Conservation (phyloP, 2,113 vertebrate species). For the Atractosteus spatula region DNA sequence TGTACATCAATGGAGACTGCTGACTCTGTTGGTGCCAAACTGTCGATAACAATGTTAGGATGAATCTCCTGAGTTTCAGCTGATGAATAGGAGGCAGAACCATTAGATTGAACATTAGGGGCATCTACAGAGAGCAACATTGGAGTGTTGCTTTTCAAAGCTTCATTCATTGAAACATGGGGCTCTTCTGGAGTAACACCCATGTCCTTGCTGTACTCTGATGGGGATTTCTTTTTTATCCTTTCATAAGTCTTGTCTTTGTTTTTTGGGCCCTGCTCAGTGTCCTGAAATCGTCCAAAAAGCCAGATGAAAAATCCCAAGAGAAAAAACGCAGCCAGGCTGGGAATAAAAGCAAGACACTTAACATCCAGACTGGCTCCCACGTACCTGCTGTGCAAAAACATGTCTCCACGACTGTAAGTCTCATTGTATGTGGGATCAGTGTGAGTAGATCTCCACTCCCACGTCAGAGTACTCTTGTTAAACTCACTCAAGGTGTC, state of each 20-base stretch:
- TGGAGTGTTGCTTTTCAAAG: constrained; percentile 68
- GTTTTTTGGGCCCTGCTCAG: constrained; percentile 85
- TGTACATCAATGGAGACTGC: constrained; percentile 47
- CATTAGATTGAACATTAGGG: constrained; percentile 44
- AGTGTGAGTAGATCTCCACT: constrained; percentile 83
- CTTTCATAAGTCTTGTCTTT: constrained; percentile 86
- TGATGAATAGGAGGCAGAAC: constrained; percentile 50
- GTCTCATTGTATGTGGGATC: constrained; percentile 80
- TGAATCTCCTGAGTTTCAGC: constrained; percentile 57
- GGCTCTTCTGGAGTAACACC: constrained; percentile 83
- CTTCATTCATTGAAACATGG: constrained; percentile 71
- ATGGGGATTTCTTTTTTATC: constrained; percentile 91
- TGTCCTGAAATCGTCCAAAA: constrained; percentile 91
- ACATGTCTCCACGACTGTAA: constrained; percentile 83
- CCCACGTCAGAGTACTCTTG: constrained; percentile 86
- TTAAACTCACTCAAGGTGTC: constrained; percentile 87
- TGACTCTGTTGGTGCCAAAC: constrained; percentile 32
- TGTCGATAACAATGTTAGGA: constrained; percentile 48
- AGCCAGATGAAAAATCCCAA: constrained; percentile 95
- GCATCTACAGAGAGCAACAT: constrained; percentile 78
- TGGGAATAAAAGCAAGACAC: constrained; percentile 92
- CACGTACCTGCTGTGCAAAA: constrained; percentile 87
- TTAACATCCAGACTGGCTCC: constrained; percentile 87
- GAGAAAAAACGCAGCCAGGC: constrained; percentile 85
- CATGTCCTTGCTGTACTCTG: constrained; percentile 82